These are phyloP conservation scores for Ptychadena robeensis DNA, from an alignment of 2,797 vertebrate species.

Conservation along the genomic window DNA sequence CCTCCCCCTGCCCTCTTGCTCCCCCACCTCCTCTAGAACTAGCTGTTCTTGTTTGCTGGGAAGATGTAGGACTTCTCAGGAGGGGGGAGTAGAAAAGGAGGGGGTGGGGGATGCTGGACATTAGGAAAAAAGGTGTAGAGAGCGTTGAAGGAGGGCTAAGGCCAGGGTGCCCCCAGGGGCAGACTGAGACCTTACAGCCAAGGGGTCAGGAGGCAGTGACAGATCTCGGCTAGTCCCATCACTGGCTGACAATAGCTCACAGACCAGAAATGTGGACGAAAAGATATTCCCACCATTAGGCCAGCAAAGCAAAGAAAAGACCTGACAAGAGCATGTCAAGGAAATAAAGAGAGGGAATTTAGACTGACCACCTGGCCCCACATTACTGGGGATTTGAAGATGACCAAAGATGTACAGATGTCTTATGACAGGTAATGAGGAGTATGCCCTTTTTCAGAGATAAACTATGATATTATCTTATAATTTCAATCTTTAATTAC, in stretches of 20 bases:
- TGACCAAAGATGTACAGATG: not conserved
- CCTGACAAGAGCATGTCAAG: conserved; percentile 41
- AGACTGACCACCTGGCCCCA: conserved; percentile 55
- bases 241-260: conserved; percentile 50
- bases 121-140: conserved; percentile 1
- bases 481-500: not conserved
- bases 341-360: conserved; percentile 15
- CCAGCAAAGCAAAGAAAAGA: conserved; percentile 27
- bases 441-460: not conserved
- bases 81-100: conserved; percentile 39
- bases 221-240: conserved; percentile 47
- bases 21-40: conserved; percentile 37
- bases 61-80: conserved; percentile 47
- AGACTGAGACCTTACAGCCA: conserved; percentile 55
- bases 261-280: conserved; percentile 9
- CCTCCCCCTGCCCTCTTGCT: conserved; percentile 43
- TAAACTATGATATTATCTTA: not conserved
- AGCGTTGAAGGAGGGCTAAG: conserved; percentile 46
- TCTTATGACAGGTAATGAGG: not conserved
- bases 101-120: not conserved
- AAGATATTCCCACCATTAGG: conserved; percentile 59
- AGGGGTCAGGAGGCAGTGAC: conserved; percentile 49
- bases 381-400: not conserved
- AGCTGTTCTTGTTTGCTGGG: conserved; percentile 55
- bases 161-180: conserved; percentile 46